phyloP scores from a whole-genome alignment of 1,140 invertebrate genomes.

The Rhagoletis pomonella region DNA sequence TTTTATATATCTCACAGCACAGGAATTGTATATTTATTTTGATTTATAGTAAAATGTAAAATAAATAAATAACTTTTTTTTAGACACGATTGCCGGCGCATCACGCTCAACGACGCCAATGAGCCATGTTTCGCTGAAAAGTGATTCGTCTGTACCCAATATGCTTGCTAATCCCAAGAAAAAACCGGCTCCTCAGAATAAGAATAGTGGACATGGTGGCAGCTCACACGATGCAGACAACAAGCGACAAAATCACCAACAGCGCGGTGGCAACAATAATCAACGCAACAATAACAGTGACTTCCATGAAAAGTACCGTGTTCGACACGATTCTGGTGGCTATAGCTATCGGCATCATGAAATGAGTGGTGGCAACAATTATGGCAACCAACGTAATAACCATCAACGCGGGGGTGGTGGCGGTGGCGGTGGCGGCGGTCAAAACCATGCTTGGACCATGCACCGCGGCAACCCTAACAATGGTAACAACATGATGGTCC shows the following conservation, averaged over 20 bases:
- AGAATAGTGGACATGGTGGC: slow-evolving; percentile 66
- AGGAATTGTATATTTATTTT: neutral
- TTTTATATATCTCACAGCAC: neutral
- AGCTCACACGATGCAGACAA: slow-evolving; percentile 70
- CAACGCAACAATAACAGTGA: slow-evolving; percentile 64
- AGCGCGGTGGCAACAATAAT: slow-evolving; percentile 64
- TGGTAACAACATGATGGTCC: slow-evolving; percentile 69
- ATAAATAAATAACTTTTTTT: slow-evolving; percentile 76
- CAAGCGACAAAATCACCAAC: slow-evolving; percentile 71
- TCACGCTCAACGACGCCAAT: slow-evolving; percentile 85
- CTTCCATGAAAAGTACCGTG: slow-evolving; percentile 63
- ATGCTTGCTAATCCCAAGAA: slow-evolving; percentile 80
- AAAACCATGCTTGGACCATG: slow-evolving; percentile 68
- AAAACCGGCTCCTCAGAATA: slow-evolving; percentile 1
- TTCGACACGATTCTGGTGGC: slow-evolving; percentile 70
- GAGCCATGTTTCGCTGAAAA: slow-evolving; percentile 81
- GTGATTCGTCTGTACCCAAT: slow-evolving; percentile 83
- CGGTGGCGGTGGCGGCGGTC: slow-evolving; percentile 51
- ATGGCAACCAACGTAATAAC: slow-evolving; percentile 66
- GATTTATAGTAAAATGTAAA: neutral
- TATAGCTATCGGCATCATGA: slow-evolving; percentile 66
- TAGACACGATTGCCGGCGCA: slow-evolving; percentile 85
- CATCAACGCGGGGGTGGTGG: slow-evolving; percentile 60
- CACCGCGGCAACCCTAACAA: slow-evolving; percentile 67
- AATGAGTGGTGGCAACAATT: slow-evolving; percentile 68